Evolutionary conservation across 2,888 invertebrate genomes (phyloP), one percentile per base, ranked within the genome.

Genomic region (Pristionchus arcanus): DNA sequence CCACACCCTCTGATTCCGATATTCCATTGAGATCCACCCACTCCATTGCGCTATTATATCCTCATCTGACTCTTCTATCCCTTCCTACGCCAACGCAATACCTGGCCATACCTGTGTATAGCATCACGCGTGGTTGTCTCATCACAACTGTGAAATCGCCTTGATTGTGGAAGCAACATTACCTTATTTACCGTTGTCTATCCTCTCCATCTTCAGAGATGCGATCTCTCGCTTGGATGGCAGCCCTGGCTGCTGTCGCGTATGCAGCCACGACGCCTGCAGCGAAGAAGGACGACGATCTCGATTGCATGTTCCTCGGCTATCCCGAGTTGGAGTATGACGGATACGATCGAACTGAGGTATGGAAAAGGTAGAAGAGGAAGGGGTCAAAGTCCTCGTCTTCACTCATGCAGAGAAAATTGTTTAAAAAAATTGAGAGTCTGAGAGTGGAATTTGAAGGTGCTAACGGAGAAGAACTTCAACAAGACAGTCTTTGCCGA

Each of bases 271-370:
- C 74, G 15, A 15, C 84, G 37, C 21, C 88, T 31, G 13, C 84
- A n/a, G 31, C 88, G 55, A 28, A 49, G 66, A 93, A 92, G 77
- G 91, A 91, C 71, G 93, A 93, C 83, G 93, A 93, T 49, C 90
- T 93, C 89, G 93, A 95, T 53, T 95, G 95, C 92, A 95, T 95
- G 95, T 95, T 95, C 91, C 92, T 95, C 71, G 95, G 95, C 71
- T 95, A 95, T 87, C 95, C 95, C 55, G 95, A 95, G 74, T 90
- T 95, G n/a, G 95, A 95, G 89, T 95, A 95, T 90, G 95, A 95
- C 89, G 95, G 95, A 89, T 94, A 93, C 89, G 94, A 94, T 84
- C 91, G 94, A 90, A 94, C 94, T 21, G 94, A 94, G 93, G 94
- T 93, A 49, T 25, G 63, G 9, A 34, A 74, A 13, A 4, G 37